phyloP scores from a whole-genome alignment of 1,140 invertebrate species.

The Drosophila kurseongensis region DNA sequence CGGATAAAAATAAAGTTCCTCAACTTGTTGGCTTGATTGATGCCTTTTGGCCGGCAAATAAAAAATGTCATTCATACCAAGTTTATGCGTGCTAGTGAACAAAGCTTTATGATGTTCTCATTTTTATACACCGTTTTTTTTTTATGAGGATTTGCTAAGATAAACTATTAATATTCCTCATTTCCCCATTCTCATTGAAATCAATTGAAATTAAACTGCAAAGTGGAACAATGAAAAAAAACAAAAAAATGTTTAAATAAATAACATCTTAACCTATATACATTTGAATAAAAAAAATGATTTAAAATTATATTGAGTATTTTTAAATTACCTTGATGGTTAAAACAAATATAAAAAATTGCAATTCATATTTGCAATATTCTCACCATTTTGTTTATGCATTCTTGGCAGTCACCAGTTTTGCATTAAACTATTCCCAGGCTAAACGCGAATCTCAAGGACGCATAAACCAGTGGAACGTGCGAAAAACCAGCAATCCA shows the following conservation, averaged over 20 bases:
- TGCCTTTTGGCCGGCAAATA: constrained; percentile 32
- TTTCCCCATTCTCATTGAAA: no score
- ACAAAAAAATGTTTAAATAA: no score
- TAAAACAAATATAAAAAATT: no score
- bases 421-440: not conserved
- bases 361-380: not conserved
- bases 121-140: not conserved
- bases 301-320: no score
- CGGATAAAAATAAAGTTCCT: constrained; percentile 34
- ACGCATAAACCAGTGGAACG: constrained; percentile 36
- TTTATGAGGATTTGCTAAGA: no score
- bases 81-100: constrained; percentile 21
- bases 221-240: no score
- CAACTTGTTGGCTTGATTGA: constrained; percentile 47
- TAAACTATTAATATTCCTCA: no score
- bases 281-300: no score
- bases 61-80: constrained; percentile 12
- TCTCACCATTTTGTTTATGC: not conserved
- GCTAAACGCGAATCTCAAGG: constrained; percentile 9
- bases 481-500: constrained; percentile 24
- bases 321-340: no score
- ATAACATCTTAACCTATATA: no score
- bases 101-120: not conserved
- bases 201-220: no score
- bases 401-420: not conserved